phyloP scores from a whole-genome alignment of 2,113 vertebrate species.

The Stigmatopora argus region DNA sequence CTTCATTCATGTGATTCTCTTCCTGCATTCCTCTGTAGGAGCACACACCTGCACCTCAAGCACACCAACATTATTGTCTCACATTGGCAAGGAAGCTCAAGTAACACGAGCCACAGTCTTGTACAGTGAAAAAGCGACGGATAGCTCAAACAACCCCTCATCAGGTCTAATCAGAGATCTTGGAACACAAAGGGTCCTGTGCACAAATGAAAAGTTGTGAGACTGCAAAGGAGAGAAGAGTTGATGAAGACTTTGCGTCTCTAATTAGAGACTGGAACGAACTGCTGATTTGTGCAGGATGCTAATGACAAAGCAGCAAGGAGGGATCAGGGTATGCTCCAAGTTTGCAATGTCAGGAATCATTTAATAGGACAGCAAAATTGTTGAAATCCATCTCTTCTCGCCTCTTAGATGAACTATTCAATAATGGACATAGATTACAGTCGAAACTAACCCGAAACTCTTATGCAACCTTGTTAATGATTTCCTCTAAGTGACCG shows the following conservation, averaged over 20 bases:
- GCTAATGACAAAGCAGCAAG: constrained; percentile 28
- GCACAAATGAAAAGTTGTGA: constrained; percentile 58
- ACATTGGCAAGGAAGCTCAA: constrained; percentile 14
- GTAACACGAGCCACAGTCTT: constrained; percentile 45
- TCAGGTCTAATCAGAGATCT: constrained; percentile 28
- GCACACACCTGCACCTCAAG: constrained; percentile 49
- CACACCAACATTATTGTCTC: constrained; percentile 36
- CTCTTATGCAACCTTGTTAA: constrained; percentile 57
- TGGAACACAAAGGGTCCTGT: constrained; percentile 26
- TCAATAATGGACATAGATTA: constrained; percentile 38
- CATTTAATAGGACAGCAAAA: constrained; percentile 21
- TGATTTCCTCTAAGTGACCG: constrained; percentile 51
- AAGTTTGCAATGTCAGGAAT: constrained; percentile 1
- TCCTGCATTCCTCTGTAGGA: constrained; percentile 37
- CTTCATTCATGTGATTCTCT: constrained; percentile 20
- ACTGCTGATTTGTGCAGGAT: constrained; percentile 47
- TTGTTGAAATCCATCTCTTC: constrained; percentile 22
- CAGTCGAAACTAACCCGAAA: constrained; percentile 27
- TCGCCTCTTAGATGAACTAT: constrained; percentile 26
- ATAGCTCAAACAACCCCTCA: constrained; percentile 24
- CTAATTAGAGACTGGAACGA: constrained; percentile 45
- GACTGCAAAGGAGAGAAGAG: not conserved
- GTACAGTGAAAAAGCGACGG: constrained; percentile 19
- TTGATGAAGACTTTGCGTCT: constrained; percentile 16
- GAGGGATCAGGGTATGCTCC: constrained; percentile 12